Percentiles rank a stretch among this genome's conserved stretches.
phyloP scores from a whole-genome alignment of 2,888 invertebrate species.

The Lypha dubia region DNA sequence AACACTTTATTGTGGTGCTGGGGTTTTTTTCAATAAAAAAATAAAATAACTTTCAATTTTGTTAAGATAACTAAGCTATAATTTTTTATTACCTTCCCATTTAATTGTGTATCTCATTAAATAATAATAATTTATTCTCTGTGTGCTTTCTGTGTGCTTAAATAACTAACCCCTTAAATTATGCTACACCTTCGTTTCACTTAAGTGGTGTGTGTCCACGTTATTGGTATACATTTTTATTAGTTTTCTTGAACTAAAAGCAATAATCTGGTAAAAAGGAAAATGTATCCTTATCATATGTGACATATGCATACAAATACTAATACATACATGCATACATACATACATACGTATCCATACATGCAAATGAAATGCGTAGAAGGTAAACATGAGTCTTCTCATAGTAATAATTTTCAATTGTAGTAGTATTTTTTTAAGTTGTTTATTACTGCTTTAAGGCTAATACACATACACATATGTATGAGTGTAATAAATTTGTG shows the following conservation, averaged over 20 bases:
- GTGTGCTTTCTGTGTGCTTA: neutral
- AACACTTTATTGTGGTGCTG: neutral
- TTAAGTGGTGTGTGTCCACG: neutral
- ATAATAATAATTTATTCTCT: constrained; percentile 9
- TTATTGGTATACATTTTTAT: neutral
- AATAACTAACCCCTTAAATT: constrained; percentile 2
- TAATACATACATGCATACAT: neutral
- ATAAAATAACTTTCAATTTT: neutral
- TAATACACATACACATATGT: no score
- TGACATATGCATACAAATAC: neutral
- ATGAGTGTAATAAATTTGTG: neutral
- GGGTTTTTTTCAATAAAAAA: no score
- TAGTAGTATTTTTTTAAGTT: neutral
- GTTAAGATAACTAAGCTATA: neutral
- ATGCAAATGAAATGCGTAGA: constrained; percentile 1
- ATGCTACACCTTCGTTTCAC: constrained; percentile 9
- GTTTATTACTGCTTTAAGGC: neutral
- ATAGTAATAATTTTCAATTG: constrained; percentile 49
- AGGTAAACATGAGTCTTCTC: neutral
- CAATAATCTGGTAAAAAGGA: neutral
- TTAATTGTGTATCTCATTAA: neutral
- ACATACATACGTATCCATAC: neutral
- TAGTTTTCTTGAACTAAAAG: neutral
- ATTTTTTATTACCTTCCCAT: neutral
- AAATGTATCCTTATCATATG: no score